phyloP scores from a whole-genome alignment of 2,797 vertebrate species.

The Tadarida brasiliensis region DNA sequence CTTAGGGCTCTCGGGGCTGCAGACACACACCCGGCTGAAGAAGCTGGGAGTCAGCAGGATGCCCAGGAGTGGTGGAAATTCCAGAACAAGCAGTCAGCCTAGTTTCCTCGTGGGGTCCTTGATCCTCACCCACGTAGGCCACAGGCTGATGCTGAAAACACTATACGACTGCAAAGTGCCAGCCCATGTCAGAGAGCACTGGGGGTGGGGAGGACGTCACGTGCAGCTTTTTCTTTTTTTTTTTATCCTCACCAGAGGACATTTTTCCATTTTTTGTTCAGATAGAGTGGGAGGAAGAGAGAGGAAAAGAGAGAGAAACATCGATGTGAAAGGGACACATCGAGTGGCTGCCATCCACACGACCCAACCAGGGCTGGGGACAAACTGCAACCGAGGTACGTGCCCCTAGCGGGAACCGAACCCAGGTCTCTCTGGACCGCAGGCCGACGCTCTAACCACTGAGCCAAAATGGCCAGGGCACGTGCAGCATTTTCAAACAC shows the following conservation, averaged over 20 bases:
- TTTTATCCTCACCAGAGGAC: too few relatives aligned
- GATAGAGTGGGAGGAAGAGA: too few relatives aligned
- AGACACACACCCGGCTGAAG: background rate
- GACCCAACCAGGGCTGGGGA: too few relatives aligned
- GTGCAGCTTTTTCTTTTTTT: background rate
- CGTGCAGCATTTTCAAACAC: background rate
- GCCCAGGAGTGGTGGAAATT: background rate
- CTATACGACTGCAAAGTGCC: background rate
- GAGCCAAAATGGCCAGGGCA: too few relatives aligned
- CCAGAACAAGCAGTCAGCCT: background rate
- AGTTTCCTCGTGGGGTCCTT: background rate
- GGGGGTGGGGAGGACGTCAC: fast-evolving
- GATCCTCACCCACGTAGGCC: background rate
- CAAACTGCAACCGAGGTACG: too few relatives aligned
- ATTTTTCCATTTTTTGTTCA: too few relatives aligned
- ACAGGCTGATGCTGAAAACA: background rate
- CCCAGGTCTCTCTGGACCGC: too few relatives aligned
- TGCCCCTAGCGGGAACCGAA: too few relatives aligned
- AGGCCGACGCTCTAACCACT: too few relatives aligned
- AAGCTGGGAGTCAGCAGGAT: background rate
- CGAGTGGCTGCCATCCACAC: too few relatives aligned
- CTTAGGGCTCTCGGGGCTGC: background rate
- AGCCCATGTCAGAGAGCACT: fast-evolving
- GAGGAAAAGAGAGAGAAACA: too few relatives aligned
- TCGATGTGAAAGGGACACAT: too few relatives aligned